Conservation (phyloP, 2,797 vertebrate species). For the Rhyacichthys aspro region DNA sequence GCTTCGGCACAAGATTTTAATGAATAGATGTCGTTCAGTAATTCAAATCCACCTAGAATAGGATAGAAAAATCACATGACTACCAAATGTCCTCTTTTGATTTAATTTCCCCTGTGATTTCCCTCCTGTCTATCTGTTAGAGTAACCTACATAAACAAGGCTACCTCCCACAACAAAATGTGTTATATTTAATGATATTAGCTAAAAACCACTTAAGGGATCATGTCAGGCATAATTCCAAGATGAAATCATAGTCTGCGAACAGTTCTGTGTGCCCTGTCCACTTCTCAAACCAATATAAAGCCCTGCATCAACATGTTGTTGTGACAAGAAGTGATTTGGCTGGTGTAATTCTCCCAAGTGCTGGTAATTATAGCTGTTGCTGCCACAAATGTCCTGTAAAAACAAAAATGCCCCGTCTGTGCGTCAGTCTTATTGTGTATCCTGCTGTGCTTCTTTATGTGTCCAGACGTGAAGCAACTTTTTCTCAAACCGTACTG, state of each 20-base stretch:
- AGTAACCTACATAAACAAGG: too few relatives aligned
- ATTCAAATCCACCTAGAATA: neutral
- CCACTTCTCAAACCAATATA: too few relatives aligned
- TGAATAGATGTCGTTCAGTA: neutral
- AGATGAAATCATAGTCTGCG: too few relatives aligned
- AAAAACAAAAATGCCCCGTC: neutral
- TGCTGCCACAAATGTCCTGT: neutral
- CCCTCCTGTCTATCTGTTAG: neutral
- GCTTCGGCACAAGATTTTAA: neutral
- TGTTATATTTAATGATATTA: too few relatives aligned
- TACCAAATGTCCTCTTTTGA: too few relatives aligned
- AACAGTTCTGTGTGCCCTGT: too few relatives aligned
- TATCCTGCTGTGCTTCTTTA: neutral
- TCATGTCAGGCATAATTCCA: too few relatives aligned
- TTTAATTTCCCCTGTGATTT: neutral
- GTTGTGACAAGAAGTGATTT: too few relatives aligned
- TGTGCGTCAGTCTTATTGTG: neutral
- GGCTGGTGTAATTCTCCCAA: too few relatives aligned
- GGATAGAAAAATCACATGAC: too few relatives aligned
- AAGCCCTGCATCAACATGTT: too few relatives aligned
- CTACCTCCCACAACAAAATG: neutral
- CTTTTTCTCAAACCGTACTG: conserved; percentile 35
- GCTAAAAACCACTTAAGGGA: too few relatives aligned
- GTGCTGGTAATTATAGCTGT: neutral
- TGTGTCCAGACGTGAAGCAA: conserved; percentile 23